A percentile compares a stretch with the other conserved stretches of the same genome.
phyloP scores from a whole-genome alignment of 1,140 invertebrate genomes.

The Oryzaephilus surinamensis region DNA sequence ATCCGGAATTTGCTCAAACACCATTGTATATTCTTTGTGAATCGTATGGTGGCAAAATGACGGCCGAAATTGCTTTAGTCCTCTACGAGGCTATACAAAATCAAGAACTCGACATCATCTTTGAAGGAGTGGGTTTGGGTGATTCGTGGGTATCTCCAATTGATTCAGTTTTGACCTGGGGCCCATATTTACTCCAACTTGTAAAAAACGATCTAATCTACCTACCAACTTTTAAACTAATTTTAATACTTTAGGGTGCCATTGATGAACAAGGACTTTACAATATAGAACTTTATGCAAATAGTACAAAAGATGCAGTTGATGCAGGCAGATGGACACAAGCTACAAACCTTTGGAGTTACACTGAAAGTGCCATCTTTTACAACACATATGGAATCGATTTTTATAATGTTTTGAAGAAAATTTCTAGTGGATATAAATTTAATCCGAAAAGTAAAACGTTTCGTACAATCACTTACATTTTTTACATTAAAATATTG shows the following conservation, averaged over 20 bases:
- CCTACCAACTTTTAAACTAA: not conserved
- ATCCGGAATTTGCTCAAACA: constrained; percentile 53
- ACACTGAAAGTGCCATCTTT: constrained; percentile 49
- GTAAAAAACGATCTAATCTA: constrained; percentile 37
- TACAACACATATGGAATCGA: constrained; percentile 51
- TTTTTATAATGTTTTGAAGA: constrained; percentile 70
- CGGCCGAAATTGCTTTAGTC: constrained; percentile 57
- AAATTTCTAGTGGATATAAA: too few relatives aligned
- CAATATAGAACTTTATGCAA: constrained; percentile 40
- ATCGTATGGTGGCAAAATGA: constrained; percentile 84
- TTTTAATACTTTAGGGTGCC: constrained; percentile 39
- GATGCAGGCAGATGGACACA: constrained; percentile 42
- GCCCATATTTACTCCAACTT: constrained; percentile 56
- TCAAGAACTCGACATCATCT: constrained; percentile 55
- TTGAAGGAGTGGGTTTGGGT: constrained; percentile 68
- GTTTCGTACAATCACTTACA: not conserved
- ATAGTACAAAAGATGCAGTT: constrained; percentile 41
- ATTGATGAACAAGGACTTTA: constrained; percentile 49
- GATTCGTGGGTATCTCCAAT: constrained; percentile 81
- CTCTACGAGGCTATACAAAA: constrained; percentile 45
- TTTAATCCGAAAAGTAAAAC: not conserved
- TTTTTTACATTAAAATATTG: not conserved
- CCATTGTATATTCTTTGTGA: constrained; percentile 75
- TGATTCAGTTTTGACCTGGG: constrained; percentile 71
- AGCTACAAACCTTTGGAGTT: constrained; percentile 54